Evolutionary conservation across 2,113 vertebrate genomes (phyloP), one percentile per base, ranked within the genome.

Genomic region (Scytalopus superciliaris): DNA sequence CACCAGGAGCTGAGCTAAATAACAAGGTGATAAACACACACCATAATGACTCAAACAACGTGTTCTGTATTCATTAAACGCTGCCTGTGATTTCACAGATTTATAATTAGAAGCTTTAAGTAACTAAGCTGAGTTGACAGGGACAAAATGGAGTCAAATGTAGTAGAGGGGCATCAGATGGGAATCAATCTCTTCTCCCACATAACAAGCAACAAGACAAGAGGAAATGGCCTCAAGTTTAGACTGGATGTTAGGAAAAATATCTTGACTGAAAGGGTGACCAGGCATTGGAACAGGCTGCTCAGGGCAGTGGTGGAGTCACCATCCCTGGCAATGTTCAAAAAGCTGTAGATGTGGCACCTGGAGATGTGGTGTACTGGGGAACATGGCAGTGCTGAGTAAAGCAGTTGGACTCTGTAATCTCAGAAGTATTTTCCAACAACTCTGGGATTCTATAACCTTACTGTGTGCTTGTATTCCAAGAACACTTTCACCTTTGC

Each of bases 1-100:
- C 69, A 76, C 53, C 87, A 90, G 93, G 89, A 95, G 89, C 89
- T 91, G 57, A 87, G 56, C 89, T 92, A 59, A 96, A 83, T 69
- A 72, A 75, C 84, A 79, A 24, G 23, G 81, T 89, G 81, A 90
- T 66, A 90, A 95, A 80, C 81, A 84, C 44, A 53, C 11, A 45
- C 12, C 67, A 45, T 15, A 68, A 87, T 64, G 69, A 76, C 78
- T 91, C 86, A 87, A 85, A 59, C 31, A 62, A 73, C 0, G 4
- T 42, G 18, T 35, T 70, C 60, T 91, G 35, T 55, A 44, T 85
- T 81, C 72, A 72, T 90, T 81, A 87, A 85, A 56, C 31, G 52
- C 31, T 93, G 56, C n/a, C 55, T 93, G 39, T 62, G 63, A 93
- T 86, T 87, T 97, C 64, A 84, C 47, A 63, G 52, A 44, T 90